Evolutionary conservation across 2,888 invertebrate genomes (phyloP).

Genomic region (Microchrysa polita): DNA sequence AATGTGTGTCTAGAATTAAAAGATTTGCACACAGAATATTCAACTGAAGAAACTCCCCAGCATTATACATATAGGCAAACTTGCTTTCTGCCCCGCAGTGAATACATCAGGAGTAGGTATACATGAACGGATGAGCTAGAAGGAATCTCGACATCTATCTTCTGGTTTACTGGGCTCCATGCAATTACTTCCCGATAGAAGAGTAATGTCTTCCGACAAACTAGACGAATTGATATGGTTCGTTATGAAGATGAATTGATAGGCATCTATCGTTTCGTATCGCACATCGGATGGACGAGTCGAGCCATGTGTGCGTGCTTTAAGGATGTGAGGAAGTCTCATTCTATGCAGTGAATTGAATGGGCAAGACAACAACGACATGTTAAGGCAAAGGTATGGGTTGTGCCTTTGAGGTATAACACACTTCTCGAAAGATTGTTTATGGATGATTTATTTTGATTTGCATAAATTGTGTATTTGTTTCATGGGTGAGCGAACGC

Average conservation of each 20-base stretch:
- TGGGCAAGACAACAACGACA: slow-evolving; percentile 1
- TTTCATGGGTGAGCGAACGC: not conserved
- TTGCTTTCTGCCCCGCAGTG: not conserved
- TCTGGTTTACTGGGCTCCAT: slow-evolving; percentile 33
- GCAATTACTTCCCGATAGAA: slow-evolving; percentile 39
- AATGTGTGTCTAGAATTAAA: slow-evolving; percentile 21
- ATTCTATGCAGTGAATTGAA: too few species aligned
- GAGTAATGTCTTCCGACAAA: slow-evolving; percentile 36
- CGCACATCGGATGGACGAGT: slow-evolving; percentile 1
- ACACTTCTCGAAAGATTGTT: slow-evolving; percentile 23
- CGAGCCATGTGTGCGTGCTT: too few species aligned
- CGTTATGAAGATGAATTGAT: slow-evolving; percentile 40
- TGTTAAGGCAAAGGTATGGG: not conserved
- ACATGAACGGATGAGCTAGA: slow-evolving; percentile 8
- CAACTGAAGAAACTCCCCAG: too few species aligned
- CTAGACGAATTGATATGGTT: slow-evolving; percentile 37
- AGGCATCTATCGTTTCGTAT: slow-evolving; percentile 32
- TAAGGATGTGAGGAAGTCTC: slow-evolving; percentile 9
- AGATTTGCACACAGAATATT: slow-evolving; percentile 9
- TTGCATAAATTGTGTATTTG: slow-evolving; percentile 15
- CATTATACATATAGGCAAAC: too few species aligned
- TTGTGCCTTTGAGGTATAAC: slow-evolving; percentile 13
- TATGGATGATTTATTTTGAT: slow-evolving; percentile 35
- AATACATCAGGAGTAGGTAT: too few species aligned
- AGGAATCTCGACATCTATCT: slow-evolving; percentile 27